Base-by-base conservation (phyloP, 2,113 vertebrate genomes). In the Lepus americanus region DNA sequence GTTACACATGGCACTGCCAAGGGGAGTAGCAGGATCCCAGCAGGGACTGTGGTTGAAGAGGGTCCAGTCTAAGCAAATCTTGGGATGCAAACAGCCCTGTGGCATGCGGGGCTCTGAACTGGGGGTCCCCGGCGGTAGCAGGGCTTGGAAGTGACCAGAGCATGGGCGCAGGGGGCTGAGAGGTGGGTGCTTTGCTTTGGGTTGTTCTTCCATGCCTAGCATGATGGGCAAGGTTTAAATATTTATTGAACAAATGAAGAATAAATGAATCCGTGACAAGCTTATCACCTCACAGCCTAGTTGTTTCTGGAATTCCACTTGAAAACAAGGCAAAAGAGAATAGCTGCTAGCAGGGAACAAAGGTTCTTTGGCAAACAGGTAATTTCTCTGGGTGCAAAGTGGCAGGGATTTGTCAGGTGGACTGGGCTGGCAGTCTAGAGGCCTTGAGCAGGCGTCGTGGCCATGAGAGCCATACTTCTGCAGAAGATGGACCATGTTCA, bases 241-340 rank as follows among this genome's bases (percentile, higher is more conserved):
- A 81, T 89, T 80, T 87, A 66, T 27, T 76, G 72, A 84, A 31
- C 39, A 12, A 44, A 76, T 39, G 63, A 93, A 81, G 53, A 81
- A 33, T 36, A 85, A 90, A 72, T 74, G 23, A 88, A 67, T 76
- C 69, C 80, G 51, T 55, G 55, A 55, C 81, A 44, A 3, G n/a
- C n/a, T 90, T 90, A 92, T 95, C 86, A 80, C 61, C 29, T 81
- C 20, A 53, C 61, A 90, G 73, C 63, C 92, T 90, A 63, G 88
- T 55, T 78, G 67, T 92, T 84, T 72, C 49, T 77, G 89, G 86
- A 90, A 89, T 83, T 94, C 51, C 33, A 83, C 49, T 87, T 87
- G 72, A 90, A 92, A 76, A 87, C 72, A 84, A 89, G 87, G 80
- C 80, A 78, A 22, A 78, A 79, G 69, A 63, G 76, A 93, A 27